These are phyloP conservation scores for Stramonita haemastoma DNA, from an alignment of 2,888 invertebrate genomes.

Conservation along the genomic window DNA sequence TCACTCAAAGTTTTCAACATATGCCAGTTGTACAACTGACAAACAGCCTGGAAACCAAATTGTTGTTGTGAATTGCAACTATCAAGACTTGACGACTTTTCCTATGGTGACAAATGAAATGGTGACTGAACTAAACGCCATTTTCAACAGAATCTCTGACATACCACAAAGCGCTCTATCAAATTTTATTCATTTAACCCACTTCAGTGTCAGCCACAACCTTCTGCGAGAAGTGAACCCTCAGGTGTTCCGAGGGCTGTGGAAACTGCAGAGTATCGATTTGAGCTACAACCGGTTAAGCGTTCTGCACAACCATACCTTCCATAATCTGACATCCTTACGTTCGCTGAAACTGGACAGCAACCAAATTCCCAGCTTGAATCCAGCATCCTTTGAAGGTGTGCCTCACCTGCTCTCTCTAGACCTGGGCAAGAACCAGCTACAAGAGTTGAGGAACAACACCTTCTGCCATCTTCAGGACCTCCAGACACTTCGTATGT, in stretches of 20 bases:
- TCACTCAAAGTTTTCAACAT: neutral
- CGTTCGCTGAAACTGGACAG: neutral
- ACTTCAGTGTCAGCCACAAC: neutral
- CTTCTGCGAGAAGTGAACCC: neutral
- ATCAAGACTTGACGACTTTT: neutral
- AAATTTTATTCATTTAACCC: neutral
- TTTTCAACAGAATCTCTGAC: neutral
- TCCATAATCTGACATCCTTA: neutral
- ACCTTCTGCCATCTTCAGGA: neutral
- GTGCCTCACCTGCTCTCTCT: neutral
- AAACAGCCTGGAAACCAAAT: no score
- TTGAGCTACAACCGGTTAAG: constrained; percentile 3
- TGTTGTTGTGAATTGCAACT: neutral
- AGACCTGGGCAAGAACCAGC: neutral
- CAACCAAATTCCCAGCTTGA: neutral
- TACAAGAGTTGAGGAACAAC: neutral
- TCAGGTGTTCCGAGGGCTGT: neutral
- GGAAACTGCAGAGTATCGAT: neutral
- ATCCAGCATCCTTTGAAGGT: neutral
- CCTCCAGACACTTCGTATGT: neutral
- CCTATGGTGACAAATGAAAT: neutral
- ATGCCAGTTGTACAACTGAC: neutral
- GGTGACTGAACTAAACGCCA: neutral
- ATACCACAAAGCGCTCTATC: neutral
- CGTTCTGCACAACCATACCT: neutral